A percentile compares a stretch with the other conserved stretches of the same genome.
phyloP scores from a whole-genome alignment of 2,888 invertebrate genomes.

The Rhingia campestris region DNA sequence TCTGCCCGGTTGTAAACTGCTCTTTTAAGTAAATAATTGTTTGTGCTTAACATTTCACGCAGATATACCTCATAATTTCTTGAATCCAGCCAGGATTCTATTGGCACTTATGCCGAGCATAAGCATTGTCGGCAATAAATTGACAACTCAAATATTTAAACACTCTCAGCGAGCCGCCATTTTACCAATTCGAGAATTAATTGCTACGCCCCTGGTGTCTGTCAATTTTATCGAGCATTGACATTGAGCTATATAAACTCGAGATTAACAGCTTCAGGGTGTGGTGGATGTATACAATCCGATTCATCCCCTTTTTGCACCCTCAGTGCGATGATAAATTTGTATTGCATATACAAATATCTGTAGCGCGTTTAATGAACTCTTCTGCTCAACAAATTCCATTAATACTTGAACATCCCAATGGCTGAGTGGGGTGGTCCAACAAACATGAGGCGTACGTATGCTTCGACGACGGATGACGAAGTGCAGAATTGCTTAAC shows the following conservation, averaged over 20 bases:
- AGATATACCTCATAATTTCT: conserved; percentile 5
- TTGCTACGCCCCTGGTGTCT: conserved; percentile 33
- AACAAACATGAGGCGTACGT: conserved; percentile 1
- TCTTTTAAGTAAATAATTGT: conserved; percentile 34
- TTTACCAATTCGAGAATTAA: conserved; percentile 54
- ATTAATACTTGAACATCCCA: conserved; percentile 51
- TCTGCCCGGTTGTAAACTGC: background rate
- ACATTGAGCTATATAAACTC: conserved; percentile 40
- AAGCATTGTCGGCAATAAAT: conserved; percentile 44
- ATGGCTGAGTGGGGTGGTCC: conserved; percentile 31
- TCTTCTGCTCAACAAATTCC: conserved; percentile 57
- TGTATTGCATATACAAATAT: conserved; percentile 51
- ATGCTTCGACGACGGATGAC: conserved; percentile 9
- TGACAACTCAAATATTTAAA: conserved; percentile 51
- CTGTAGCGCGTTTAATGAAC: conserved; percentile 53
- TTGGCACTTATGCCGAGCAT: background rate
- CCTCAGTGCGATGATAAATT: conserved; percentile 46
- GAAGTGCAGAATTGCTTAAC: conserved; percentile 25
- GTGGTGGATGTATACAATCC: conserved; percentile 23
- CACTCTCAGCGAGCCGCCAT: conserved; percentile 11
- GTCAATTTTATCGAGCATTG: conserved; percentile 35
- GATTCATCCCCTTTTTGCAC: background rate
- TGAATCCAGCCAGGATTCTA: conserved; percentile 3
- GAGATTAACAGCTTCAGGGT: conserved; percentile 6
- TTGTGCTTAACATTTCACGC: conserved; percentile 26